Conservation (phyloP, 1,140 invertebrate genomes). For the Drosophila auraria region DNA sequence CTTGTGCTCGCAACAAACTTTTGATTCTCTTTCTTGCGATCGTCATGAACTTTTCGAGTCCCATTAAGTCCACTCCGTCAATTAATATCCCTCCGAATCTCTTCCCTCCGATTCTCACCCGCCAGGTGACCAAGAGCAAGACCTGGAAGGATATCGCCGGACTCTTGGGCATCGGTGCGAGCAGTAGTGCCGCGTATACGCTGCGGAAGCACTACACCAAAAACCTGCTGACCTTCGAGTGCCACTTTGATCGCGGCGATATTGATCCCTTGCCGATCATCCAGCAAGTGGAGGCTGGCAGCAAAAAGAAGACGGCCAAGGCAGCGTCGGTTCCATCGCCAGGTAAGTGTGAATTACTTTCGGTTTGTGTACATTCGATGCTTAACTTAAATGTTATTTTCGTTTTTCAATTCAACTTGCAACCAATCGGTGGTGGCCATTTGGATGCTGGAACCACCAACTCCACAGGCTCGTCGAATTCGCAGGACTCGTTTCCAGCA, state of each 20-base stretch:
- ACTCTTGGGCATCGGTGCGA: constrained; percentile 96
- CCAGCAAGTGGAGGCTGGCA: constrained; percentile 95
- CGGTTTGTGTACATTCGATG: constrained; percentile 14
- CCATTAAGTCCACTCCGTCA: neutral
- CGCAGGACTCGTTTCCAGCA: constrained; percentile 95
- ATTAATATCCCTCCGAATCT: constrained; percentile 13
- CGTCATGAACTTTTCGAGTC: constrained; percentile 15
- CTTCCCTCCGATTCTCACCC: constrained; percentile 14
- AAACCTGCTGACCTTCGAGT: constrained; percentile 97
- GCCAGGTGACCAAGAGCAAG: constrained; percentile 98
- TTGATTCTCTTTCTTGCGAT: constrained; percentile 34
- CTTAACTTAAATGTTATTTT: constrained; percentile 49
- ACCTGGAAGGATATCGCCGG: constrained; percentile 99
- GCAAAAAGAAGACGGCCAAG: constrained; percentile 95
- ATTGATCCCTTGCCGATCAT: constrained; percentile 98
- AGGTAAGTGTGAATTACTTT: constrained; percentile 86
- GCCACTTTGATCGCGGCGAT: constrained; percentile 97
- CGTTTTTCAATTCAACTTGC: constrained; percentile 38
- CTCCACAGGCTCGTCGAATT: constrained; percentile 92
- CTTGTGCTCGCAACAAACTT: constrained; percentile 47
- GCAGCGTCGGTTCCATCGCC: constrained; percentile 93
- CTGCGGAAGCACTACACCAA: constrained; percentile 99
- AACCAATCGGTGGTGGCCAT: constrained; percentile 81
- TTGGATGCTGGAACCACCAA: constrained; percentile 78
- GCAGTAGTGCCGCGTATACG: constrained; percentile 98